Evolutionary conservation across 2,113 vertebrate genomes (phyloP).

Genomic region (Ifrita kowaldi): DNA sequence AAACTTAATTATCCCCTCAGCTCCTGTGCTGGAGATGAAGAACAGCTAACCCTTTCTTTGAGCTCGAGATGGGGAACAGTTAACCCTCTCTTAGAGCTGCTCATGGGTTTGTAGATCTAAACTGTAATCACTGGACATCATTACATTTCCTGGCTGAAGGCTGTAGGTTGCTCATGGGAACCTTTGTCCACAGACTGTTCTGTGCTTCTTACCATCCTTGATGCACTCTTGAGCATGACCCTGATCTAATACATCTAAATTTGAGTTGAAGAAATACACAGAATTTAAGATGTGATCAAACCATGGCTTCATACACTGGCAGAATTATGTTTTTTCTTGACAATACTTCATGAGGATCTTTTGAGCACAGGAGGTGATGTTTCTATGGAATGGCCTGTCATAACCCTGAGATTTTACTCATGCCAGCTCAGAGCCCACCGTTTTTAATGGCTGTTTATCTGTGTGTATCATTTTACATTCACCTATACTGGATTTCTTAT

Average conservation of each 20-base stretch:
- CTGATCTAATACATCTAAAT: not conserved
- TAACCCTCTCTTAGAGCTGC: not conserved
- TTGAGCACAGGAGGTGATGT: not conserved
- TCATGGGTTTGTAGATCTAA: not conserved
- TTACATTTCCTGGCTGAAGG: not conserved
- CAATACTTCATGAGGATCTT: not conserved
- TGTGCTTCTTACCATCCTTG: not conserved
- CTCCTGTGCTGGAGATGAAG: not conserved
- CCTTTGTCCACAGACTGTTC: not conserved
- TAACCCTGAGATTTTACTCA: not conserved
- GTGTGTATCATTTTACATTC: not conserved
- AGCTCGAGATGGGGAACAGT: not conserved
- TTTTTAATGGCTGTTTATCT: not conserved
- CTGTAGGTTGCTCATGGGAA: not conserved
- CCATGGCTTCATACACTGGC: not conserved
- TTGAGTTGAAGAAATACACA: not conserved
- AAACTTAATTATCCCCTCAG: not conserved
- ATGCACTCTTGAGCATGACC: not conserved
- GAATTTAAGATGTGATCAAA: not conserved
- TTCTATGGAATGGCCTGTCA: not conserved
- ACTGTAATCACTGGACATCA: not conserved
- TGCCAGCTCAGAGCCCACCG: not conserved
- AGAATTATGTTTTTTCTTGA: not conserved
- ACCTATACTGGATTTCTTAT: not conserved
- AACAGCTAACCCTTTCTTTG: not conserved